These are phyloP conservation scores for Corythornis cristatus DNA, from an alignment of 2,113 vertebrate genomes.

Conservation along the genomic window DNA sequence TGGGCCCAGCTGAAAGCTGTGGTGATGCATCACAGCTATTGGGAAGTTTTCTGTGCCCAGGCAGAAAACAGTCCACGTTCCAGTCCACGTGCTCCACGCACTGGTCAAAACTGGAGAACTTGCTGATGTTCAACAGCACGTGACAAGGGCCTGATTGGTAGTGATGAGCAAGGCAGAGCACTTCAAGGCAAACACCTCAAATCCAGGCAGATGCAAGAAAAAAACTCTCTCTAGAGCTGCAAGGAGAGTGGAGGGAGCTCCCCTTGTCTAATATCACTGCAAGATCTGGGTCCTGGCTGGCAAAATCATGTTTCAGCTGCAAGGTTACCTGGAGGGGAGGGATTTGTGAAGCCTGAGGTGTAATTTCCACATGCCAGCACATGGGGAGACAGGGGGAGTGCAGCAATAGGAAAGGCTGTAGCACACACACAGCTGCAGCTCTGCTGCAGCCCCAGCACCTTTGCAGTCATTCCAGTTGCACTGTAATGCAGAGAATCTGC, in stretches of 20 bases:
- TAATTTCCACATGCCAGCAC: neutral
- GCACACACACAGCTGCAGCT: neutral
- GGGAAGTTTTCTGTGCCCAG: neutral
- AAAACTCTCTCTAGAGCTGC: neutral
- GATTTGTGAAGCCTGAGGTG: neutral
- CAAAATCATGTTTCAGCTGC: neutral
- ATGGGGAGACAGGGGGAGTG: neutral
- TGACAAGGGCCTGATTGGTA: neutral
- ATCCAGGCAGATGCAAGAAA: neutral
- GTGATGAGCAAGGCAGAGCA: neutral
- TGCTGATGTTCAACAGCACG: neutral
- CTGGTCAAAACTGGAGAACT: neutral
- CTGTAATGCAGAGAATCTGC: neutral
- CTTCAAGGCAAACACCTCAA: neutral
- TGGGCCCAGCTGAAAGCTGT: neutral
- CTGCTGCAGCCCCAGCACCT: neutral
- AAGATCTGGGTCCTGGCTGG: neutral
- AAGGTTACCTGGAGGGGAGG: neutral
- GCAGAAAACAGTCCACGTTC: neutral
- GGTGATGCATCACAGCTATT: neutral
- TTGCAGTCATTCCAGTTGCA: neutral
- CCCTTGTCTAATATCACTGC: neutral
- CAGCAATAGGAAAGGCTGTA: neutral
- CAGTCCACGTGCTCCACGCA: neutral
- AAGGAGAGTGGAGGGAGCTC: neutral